Base-by-base conservation (phyloP, 2,888 invertebrate genomes). In the Euplexia lucipara region DNA sequence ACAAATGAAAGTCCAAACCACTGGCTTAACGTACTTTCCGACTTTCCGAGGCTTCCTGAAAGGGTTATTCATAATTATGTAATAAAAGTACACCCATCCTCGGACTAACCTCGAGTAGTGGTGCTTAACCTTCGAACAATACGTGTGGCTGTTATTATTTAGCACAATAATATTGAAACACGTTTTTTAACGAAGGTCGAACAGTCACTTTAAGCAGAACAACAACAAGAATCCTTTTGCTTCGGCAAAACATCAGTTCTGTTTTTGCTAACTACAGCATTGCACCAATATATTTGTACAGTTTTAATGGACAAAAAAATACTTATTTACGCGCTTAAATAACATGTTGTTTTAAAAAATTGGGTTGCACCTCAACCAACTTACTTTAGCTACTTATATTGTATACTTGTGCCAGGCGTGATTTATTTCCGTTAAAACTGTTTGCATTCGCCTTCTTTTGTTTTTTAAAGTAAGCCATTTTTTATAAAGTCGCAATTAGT, bases 121-220 rank as follows among this genome's bases (percentile, higher is more conserved):
- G n/a, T n/a, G n/a, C n/a, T n/a, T n/a, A n/a, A n/a, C n/a, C n/a
- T n/a, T n/a, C n/a, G n/a, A n/a, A n/a, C n/a, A n/a, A n/a, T n/a
- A n/a, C n/a, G n/a, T n/a, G n/a, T n/a, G n/a, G n/a, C n/a, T n/a
- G n/a, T n/a, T n/a, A n/a, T n/a, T n/a, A n/a, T n/a, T n/a, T n/a
- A n/a, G n/a, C n/a, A 37, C 18, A 49, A 48, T 22, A 32, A 20
- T n/a, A 45, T 37, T 37, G n/a, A 45, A 70, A 60, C 61, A 10
- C 22, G 70, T 70, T 68, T 62, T n/a, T 18, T 10, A n/a, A n/a
- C 16, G 47, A 72, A 63, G 72, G 68, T 47, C 52, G 34, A 1
- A 16, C 65, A 54, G 32, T 64, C 47, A 39, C 53, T 68, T 60
- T 63, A 7, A 35, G 5, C n/a, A 10, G 30, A 47, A 61, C 1